Conservation (phyloP, 2,797 vertebrate genomes). For the Hoplostethus atlanticus region DNA sequence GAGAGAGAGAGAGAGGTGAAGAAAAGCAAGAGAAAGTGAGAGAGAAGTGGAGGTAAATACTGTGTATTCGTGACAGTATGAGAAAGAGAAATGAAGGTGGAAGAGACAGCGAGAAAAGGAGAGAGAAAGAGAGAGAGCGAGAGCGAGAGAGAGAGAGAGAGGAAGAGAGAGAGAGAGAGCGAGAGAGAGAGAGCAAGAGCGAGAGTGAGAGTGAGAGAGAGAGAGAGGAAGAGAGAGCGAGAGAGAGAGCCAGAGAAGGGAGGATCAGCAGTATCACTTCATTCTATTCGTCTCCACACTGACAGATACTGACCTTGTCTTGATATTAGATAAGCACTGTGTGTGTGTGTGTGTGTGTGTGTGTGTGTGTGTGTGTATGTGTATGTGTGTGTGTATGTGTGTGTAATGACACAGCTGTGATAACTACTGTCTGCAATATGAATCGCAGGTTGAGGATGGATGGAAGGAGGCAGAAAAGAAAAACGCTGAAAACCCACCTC, state of each 20-base stretch:
- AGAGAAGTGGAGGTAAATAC: not conserved
- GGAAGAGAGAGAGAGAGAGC: not conserved
- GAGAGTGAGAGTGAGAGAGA: not conserved
- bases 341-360: conserved; percentile 7
- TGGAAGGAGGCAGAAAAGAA: no score
- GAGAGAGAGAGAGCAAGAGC: no score
- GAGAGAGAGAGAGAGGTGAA: not conserved
- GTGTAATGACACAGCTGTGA: conserved; percentile 8
- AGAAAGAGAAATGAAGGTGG: not conserved
- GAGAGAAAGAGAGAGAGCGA: not conserved
- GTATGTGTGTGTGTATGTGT: conserved; percentile 7
- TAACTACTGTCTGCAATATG: conserved; percentile 2
- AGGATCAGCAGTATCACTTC: conserved; percentile 3
- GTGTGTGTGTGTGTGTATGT: conserved; percentile 10
- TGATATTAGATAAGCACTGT: conserved; percentile 51
- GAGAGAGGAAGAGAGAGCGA: not conserved
- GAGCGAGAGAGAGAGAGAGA: not conserved
- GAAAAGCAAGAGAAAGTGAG: not conserved
- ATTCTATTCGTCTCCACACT: conserved; percentile 28
- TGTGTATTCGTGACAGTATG: no score
- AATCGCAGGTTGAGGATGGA: not conserved
- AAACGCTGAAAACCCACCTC: no score
- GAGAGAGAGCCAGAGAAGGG: not conserved
- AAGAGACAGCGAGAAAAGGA: no score
- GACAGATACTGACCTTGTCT: conserved; percentile 50